Evolutionary conservation across 2,797 vertebrate species (phyloP).

Genomic region (Melanotaenia nigrans): DNA sequence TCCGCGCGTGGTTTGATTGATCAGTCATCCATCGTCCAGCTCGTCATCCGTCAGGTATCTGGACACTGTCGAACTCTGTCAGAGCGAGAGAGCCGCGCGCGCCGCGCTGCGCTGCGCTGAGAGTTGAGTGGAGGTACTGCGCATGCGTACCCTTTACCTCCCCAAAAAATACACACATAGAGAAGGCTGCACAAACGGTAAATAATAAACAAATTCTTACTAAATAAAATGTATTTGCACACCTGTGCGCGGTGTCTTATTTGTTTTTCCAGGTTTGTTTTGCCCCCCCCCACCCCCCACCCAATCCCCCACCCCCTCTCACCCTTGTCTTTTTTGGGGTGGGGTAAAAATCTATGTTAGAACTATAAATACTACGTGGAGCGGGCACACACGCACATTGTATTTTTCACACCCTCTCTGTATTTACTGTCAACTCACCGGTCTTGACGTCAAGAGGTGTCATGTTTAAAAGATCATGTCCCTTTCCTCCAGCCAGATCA

Average conservation of each 20-base stretch:
- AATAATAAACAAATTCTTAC: neutral
- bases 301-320: too few species aligned
- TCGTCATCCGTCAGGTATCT: slow-evolving; percentile 39
- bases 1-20: slow-evolving; percentile 1
- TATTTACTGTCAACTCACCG: slow-evolving; percentile 63
- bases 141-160: slow-evolving; percentile 46
- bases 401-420: neutral
- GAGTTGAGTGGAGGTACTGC: slow-evolving; percentile 23
- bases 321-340: neutral
- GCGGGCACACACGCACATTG: neutral
- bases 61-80: slow-evolving; percentile 50
- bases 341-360: slow-evolving; percentile 36
- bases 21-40: slow-evolving; percentile 15
- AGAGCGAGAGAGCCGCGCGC: slow-evolving; percentile 50
- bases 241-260: neutral
- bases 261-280: slow-evolving; percentile 29
- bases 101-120: slow-evolving; percentile 31
- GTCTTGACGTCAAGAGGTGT: slow-evolving; percentile 29
- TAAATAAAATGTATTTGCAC: neutral
- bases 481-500: neutral
- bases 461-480: slow-evolving; percentile 5
- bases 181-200: neutral
- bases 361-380: slow-evolving; percentile 42
- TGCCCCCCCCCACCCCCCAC: neutral
- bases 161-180: neutral